Evolutionary conservation across 2,888 invertebrate species (phyloP), one percentile per base, ranked within the genome.

Genomic region (Noctua janthe): DNA sequence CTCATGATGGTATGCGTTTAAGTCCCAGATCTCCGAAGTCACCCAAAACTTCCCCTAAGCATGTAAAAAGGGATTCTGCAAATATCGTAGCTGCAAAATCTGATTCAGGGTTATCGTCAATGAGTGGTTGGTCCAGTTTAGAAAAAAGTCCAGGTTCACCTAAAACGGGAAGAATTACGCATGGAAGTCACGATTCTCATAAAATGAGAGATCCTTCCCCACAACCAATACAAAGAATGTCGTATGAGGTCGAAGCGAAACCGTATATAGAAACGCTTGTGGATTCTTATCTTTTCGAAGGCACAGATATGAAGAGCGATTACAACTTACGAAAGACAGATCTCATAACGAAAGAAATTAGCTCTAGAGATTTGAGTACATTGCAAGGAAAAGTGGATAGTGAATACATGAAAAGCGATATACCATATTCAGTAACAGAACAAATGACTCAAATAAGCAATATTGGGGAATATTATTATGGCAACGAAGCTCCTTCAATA

Each of bases 71-170:
- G 88, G 97, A 97, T 86, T 97, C 97, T 78, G 92, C 92, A 11
- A 98, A 97, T 92, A 98, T 98, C 83, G 98, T 98, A 4, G 97
- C 98, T 10, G 98, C 98, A 1, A 99, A 98, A 94, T 99, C 99
- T 1, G 99, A 99, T 94, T 99, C 99, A 0, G 99, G 99, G 0
- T 95, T 99, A 74, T 98, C 98, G 0, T 99, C 99, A 11, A 98
- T 99, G 98, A 98, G 98, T 92, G 98, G 98, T 8, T 98, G 98
- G 98, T 98, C 98, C 20, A 98, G 98, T 92, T 95, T 98, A 91
- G 98, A 99, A 94, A 98, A 98, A 95, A 98, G 98, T 56, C 98
- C 98, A 7, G 98, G 98, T 49, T 98, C 98, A 0, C 98, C 98
- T 0, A 98, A 98, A 93, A 98, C 97, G 43, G 96, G 95, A 51